Evolutionary conservation across 2,113 vertebrate genomes (phyloP), one percentile per base, ranked within the genome.

Genomic region (Polypterus senegalus): DNA sequence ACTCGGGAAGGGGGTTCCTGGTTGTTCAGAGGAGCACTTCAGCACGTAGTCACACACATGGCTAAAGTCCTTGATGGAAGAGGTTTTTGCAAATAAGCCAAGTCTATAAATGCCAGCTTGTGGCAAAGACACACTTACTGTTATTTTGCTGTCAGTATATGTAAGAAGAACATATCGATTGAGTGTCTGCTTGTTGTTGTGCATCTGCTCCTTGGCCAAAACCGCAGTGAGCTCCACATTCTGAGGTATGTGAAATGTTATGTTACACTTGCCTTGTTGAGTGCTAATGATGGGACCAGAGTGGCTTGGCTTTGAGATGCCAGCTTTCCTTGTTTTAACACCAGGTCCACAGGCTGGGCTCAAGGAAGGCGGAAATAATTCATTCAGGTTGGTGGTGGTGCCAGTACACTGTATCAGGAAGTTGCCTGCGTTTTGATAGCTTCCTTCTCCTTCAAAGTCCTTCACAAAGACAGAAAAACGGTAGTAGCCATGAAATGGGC

Each of bases 31-130:
- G 68, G 65, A 75, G 77, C 84, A 88, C 57, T 68, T 74, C 63
- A 83, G 60, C 0, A 88, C 27, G 0, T 87, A 89, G 73, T 84
- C 86, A n/a, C 88, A 91, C 68, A 85, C 68, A 5, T 72, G 79
- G n/a, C 58, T 67, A 60, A 85, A 89, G 6, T 87, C 85, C 51
- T 69, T 56, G 0, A 55, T 59, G 1, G 80, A 74, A 3, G 70
- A 3, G 4, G 46, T 67, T 62, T 68, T 82, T 9, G 78, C 82
- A 0, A 71, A 91, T 62, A 91, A 67, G 1, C 80, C 84, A 46
- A 89, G 69, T 48, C 83, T 82, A 59, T 81, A 89, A 54, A 70
- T 4, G 0, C 87, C 88, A 0, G 76, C 62, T 5, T 70, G 72
- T 0, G 85, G 87, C 2, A 84, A 69, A 45, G 71, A 75, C 59